These are phyloP conservation scores for Nylanderia fulva DNA, from an alignment of 1,140 invertebrate species.

Conservation along the genomic window DNA sequence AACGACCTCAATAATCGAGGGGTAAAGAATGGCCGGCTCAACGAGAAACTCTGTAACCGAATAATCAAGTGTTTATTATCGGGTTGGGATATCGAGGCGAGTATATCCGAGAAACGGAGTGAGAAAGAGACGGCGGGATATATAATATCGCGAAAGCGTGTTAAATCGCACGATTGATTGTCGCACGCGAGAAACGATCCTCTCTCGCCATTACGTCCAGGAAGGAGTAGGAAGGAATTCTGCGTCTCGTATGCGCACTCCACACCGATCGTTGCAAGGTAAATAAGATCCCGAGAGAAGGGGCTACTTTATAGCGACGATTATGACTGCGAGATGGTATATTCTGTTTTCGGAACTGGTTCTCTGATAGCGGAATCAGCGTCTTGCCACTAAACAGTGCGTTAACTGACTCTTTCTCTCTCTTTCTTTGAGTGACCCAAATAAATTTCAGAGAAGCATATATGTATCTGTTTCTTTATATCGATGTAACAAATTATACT, in stretches of 20 bases:
- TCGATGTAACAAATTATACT: not conserved
- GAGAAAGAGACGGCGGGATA: conserved; percentile 27
- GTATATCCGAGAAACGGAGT: conserved; percentile 27
- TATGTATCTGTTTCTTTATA: not conserved
- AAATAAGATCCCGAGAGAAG: not conserved
- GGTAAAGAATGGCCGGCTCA: conserved; percentile 11
- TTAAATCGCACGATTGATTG: conserved; percentile 53
- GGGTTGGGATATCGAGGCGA: not conserved
- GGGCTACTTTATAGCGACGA: conserved; percentile 38
- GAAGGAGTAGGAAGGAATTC: conserved; percentile 9
- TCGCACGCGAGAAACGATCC: conserved; percentile 48
- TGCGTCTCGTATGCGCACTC: not conserved
- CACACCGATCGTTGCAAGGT: not conserved
- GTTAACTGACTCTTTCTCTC: not conserved
- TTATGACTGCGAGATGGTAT: conserved; percentile 32
- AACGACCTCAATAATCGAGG: conserved; percentile 16
- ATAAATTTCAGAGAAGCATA: not conserved
- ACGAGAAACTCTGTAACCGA: not conserved
- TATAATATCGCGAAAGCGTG: conserved; percentile 48
- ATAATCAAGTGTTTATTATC: conserved; percentile 49
- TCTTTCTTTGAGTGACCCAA: not conserved
- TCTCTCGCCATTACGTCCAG: conserved; percentile 23
- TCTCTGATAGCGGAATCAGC: conserved; percentile 38
- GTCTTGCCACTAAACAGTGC: not conserved
- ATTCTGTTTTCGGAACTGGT: conserved; percentile 45